phyloP scores from a whole-genome alignment of 2,113 vertebrate genomes.

The Antechinus flavipes region DNA sequence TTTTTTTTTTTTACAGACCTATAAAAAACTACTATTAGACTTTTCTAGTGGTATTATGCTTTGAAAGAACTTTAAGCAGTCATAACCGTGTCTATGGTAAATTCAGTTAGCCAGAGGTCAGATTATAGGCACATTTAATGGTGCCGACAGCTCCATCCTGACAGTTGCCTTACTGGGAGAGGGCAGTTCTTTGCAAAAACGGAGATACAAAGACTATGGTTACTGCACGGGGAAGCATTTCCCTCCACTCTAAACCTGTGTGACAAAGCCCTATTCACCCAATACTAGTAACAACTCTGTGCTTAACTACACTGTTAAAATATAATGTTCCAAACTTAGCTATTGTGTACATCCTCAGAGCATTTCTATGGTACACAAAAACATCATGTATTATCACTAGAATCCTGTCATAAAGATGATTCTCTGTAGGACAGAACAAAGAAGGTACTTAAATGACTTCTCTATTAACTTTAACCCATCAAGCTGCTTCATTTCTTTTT shows the following conservation, averaged over 20 bases:
- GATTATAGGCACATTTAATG: background rate
- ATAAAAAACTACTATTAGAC: background rate
- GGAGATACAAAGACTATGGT: background rate
- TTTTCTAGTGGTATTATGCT: background rate
- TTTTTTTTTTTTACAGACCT: background rate
- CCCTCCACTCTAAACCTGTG: background rate
- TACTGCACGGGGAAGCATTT: background rate
- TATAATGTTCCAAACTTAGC: background rate
- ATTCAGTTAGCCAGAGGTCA: background rate
- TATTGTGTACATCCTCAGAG: too few species aligned
- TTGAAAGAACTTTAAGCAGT: background rate
- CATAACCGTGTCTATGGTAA: background rate
- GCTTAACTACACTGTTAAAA: background rate
- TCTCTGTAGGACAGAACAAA: background rate
- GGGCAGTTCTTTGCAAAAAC: background rate
- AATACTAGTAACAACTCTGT: background rate
- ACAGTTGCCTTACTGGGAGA: background rate
- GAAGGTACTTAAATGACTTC: background rate
- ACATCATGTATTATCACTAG: background rate
- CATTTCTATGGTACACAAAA: background rate
- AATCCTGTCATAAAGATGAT: background rate
- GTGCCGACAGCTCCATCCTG: background rate
- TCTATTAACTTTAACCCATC: fast-evolving
- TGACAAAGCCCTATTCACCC: background rate
- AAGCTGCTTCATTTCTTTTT: background rate